These are phyloP conservation scores for Prosopocoilus inquinatus DNA, from an alignment of 2,888 invertebrate species.

Conservation along the genomic window DNA sequence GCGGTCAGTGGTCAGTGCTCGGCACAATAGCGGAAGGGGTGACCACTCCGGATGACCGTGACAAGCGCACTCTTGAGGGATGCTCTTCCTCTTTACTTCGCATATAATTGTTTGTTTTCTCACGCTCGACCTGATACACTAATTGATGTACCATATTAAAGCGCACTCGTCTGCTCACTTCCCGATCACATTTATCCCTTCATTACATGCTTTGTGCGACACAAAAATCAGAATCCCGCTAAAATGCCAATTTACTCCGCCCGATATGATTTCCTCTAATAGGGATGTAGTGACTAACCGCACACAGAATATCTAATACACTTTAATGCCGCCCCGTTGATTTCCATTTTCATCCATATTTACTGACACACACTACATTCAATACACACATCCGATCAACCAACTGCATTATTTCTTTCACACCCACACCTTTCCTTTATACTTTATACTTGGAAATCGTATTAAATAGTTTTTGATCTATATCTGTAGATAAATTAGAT, in stretches of 20 bases:
- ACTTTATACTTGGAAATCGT: too few relatives aligned
- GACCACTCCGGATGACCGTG: slow-evolving; percentile 45
- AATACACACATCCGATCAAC: not conserved
- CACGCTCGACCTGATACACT: slow-evolving; percentile 50
- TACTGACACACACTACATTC: not conserved
- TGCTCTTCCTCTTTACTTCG: slow-evolving; percentile 40
- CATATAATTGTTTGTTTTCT: slow-evolving; percentile 53
- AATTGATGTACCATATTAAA: slow-evolving; percentile 52
- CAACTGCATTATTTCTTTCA: too few relatives aligned
- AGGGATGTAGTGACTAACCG: slow-evolving; percentile 35
- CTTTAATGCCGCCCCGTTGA: slow-evolving; percentile 19
- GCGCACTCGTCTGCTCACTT: slow-evolving; percentile 45
- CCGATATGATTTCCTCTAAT: slow-evolving; percentile 45
- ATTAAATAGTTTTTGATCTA: too few relatives aligned
- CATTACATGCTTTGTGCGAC: slow-evolving; percentile 41
- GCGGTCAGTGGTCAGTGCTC: slow-evolving; percentile 31
- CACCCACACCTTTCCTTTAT: too few relatives aligned
- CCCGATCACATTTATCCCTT: slow-evolving; percentile 37
- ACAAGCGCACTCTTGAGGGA: slow-evolving; percentile 49
- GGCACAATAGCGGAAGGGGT: slow-evolving; percentile 36
- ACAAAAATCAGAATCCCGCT: slow-evolving; percentile 43
- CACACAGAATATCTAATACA: slow-evolving; percentile 24
- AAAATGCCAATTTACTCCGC: slow-evolving; percentile 44
- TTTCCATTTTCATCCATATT: slow-evolving; percentile 2
- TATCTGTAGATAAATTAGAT: too few relatives aligned